phyloP scores from a whole-genome alignment of 2,888 invertebrate species.

The Xestoiulus laeticollis region DNA sequence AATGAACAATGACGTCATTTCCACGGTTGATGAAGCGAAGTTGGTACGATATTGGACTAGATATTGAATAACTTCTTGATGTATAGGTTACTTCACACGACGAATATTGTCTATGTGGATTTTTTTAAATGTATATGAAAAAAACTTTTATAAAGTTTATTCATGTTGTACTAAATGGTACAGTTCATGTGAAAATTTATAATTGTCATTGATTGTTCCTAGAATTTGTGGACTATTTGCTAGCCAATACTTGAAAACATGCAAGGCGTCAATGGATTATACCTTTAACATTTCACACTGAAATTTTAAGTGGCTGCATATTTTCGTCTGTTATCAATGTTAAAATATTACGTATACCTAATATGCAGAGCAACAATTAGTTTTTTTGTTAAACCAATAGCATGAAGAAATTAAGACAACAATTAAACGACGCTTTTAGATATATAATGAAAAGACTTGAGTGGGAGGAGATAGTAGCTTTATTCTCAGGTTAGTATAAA shows the following conservation, averaged over 20 bases:
- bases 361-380: background rate
- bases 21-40: too few species aligned
- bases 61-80: too few species aligned
- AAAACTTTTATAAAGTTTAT: too few species aligned
- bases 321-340: background rate
- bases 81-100: too few species aligned
- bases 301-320: background rate
- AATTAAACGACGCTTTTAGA: background rate
- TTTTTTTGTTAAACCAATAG: background rate
- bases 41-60: too few species aligned
- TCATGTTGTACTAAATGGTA: too few species aligned
- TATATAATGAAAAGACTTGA: background rate
- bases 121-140: too few species aligned
- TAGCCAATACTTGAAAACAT: background rate
- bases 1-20: too few species aligned
- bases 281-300: background rate
- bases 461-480: background rate
- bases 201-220: too few species aligned
- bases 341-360: background rate
- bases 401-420: background rate
- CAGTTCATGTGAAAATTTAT: too few species aligned
- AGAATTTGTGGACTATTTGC: background rate
- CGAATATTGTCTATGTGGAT: too few species aligned
- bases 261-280: too few species aligned
- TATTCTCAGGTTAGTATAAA: background rate